Percentiles rank a stretch among this genome's conserved stretches.
Evolutionary conservation across 2,888 invertebrate genomes (phyloP).

Genomic region (Selenia dentaria): DNA sequence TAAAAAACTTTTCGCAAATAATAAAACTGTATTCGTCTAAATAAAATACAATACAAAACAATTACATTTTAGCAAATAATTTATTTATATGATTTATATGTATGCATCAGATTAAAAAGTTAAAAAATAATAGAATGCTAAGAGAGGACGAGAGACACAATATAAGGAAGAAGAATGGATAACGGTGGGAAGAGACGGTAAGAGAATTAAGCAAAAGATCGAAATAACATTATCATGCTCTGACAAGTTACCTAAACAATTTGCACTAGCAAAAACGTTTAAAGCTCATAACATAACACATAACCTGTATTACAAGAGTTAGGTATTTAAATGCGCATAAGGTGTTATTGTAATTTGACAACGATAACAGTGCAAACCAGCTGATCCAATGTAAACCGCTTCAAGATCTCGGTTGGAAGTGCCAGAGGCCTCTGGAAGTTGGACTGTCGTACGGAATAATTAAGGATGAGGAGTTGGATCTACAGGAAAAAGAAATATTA

Average conservation of each 20-base stretch:
- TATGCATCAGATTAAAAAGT: no score
- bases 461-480: neutral
- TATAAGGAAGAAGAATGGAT: neutral
- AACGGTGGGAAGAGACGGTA: neutral
- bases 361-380: neutral
- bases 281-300: neutral
- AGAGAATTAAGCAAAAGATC: neutral
- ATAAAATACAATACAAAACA: no score
- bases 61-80: no score
- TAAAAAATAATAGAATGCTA: neutral
- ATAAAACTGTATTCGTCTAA: no score
- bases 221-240: neutral
- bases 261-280: neutral
- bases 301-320: neutral
- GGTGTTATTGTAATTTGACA: neutral
- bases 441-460: neutral
- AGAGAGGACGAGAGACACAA: neutral
- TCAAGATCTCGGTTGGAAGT: neutral
- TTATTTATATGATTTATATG: no score
- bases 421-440: neutral
- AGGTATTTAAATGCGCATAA: neutral
- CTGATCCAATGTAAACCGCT: neutral
- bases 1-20: no score
- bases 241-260: neutral
- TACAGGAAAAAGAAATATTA: neutral